Percentiles rank a stretch among this genome's conserved stretches.
Conservation (phyloP, 2,888 invertebrate genomes). For the Minunthozetes semirufus region DNA sequence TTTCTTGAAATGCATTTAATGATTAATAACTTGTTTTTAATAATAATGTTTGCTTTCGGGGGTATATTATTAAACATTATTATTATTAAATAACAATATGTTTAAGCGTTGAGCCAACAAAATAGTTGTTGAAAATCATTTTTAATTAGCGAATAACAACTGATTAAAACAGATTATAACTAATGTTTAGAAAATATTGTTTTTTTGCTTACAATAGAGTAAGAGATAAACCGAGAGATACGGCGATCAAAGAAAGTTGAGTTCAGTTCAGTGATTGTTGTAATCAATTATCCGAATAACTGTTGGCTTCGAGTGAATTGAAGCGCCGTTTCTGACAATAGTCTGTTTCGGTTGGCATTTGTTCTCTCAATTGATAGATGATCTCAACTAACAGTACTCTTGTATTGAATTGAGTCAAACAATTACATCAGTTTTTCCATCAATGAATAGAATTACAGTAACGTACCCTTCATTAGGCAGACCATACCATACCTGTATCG, state of each 20-base stretch:
- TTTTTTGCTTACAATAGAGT: background rate
- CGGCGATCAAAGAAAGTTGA: background rate
- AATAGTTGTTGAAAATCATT: slow-evolving; percentile 2
- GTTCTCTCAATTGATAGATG: background rate
- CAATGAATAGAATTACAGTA: background rate
- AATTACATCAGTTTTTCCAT: slow-evolving; percentile 13
- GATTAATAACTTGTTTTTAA: slow-evolving; percentile 5
- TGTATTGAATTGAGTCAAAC: background rate
- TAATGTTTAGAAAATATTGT: background rate
- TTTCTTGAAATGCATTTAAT: background rate
- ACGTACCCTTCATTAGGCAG: background rate
- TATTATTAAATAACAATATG: background rate
- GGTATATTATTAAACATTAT: background rate
- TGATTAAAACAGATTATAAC: background rate
- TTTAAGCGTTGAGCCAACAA: background rate
- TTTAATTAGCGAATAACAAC: background rate
- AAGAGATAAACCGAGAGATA: background rate
- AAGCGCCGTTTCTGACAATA: background rate
- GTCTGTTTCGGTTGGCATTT: background rate
- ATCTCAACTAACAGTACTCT: background rate
- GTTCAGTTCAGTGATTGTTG: background rate
- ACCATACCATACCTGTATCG: slow-evolving; percentile 18
- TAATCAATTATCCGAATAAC: slow-evolving; percentile 11
- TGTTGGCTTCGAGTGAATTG: background rate
- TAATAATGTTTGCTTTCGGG: background rate